Base-by-base conservation (phyloP, 2,888 invertebrate genomes). In the Stegana nigrithorax region DNA sequence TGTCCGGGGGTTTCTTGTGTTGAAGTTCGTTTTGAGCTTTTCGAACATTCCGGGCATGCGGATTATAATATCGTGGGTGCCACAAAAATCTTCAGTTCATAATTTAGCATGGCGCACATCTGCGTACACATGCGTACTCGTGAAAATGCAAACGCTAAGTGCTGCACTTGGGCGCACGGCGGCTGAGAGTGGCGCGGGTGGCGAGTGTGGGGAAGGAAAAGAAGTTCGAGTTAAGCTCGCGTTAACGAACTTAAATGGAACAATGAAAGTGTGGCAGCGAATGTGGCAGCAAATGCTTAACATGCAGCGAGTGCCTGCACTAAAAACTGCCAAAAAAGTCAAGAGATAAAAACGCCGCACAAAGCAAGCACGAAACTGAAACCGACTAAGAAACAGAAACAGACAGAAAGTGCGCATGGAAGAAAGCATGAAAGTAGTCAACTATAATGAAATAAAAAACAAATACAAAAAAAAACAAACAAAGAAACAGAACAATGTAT, bases 281-380 rank as follows among this genome's bases (percentile, higher is more conserved):
- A 47, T 7, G n/a, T 21, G 1, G 8, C 7, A 21, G 25, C 1
- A 23, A 4, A 10, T 2, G 12, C 21, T 8, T 25, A 8, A 12
- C 47, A 17, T 23, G 4, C 32, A 55, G 23, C 19, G 19, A 8
- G 4, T 6, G 7, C 10, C 51, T 17, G 2, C 29, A 51, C 17
- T 17, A 29, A 51, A 26, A 55, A 55, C 53, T 55, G 32, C 53
- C 36, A 55, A 55, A 39, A 51, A 51, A 55, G 53, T 55, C 53
- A 36, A 55, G 21, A 55, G 53, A 55, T 55, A 55, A 55, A 55
- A 55, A 26, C 19, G 32, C 21, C 14, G 26, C 19, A 32, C 19
- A 32, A 36, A 32, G 19, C 21, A 44, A 5, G 21, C 45, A 8
- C 0, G 12, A 47, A 23, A 47, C 21, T 1, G 23, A 36, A 36